Conservation (phyloP, 1,140 invertebrate genomes). For the Megalonaias nervosa region DNA sequence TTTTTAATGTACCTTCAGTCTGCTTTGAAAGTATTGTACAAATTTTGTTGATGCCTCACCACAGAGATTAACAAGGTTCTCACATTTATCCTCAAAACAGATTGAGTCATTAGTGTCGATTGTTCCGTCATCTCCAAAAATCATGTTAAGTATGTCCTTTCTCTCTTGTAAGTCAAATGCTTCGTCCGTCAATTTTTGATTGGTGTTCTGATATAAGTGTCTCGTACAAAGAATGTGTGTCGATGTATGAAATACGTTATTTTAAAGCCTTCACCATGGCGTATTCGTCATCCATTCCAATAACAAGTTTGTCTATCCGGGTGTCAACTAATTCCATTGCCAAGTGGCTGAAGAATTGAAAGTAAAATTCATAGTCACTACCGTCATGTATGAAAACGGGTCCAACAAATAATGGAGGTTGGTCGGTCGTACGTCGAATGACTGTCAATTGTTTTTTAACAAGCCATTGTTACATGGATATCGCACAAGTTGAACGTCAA, state of each 20-base stretch:
- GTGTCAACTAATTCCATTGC: neutral
- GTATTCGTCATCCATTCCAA: neutral
- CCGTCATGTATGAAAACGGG: conserved; percentile 6
- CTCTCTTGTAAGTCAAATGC: neutral
- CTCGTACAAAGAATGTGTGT: conserved; percentile 4
- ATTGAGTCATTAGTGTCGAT: neutral
- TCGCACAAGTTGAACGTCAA: too few relatives aligned
- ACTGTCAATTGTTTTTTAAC: neutral
- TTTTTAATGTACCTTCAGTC: too few relatives aligned
- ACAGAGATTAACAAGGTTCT: neutral
- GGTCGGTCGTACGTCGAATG: too few relatives aligned
- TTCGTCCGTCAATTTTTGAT: neutral
- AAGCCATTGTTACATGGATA: too few relatives aligned
- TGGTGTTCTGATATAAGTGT: neutral
- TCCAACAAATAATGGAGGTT: neutral
- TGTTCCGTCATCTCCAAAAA: neutral
- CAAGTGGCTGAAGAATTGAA: neutral
- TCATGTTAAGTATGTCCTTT: neutral
- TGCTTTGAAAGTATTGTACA: neutral
- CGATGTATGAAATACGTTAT: neutral
- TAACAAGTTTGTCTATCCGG: neutral
- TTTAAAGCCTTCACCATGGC: conserved; percentile 5
- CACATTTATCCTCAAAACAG: neutral
- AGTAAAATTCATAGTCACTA: conserved; percentile 1
- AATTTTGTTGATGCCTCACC: neutral